Evolutionary conservation across 2,888 invertebrate species (phyloP), one percentile per base, ranked within the genome.

Genomic region (Calameuta idolon): DNA sequence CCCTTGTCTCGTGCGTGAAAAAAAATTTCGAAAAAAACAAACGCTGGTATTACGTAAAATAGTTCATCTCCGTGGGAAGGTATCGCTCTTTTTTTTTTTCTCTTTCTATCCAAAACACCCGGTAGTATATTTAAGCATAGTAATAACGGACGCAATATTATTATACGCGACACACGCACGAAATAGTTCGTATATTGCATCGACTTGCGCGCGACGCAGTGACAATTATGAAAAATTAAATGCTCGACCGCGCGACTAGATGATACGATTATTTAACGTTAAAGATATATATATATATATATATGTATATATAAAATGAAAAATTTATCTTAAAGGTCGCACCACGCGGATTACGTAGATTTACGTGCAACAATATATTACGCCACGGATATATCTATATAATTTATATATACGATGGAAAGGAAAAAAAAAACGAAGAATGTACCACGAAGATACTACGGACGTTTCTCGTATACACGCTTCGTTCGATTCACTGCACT

Each of bases 401-500:
- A 15, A 30, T 12, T 12, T 71, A 37, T 71, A 37, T 71, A 34
- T 30, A 69, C 30, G 2, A 30, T 30, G 69, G 30, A 69, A 69
- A 69, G 4, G 11, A 31, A 31, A 31, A 31, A 31, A 31, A 31
- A 69, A 33, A 69, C 31, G 23, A 71, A 71, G 71, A 71, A 71
- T 55, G 23, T 55, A 55, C 2, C 3, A 71, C 12, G 71, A 71
- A 71, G 31, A 9, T 9, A 3, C 12, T 31, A 71, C 31, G 9
- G 15, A 55, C 23, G 23, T 55, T 23, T 55, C 40, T 55, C 9
- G 23, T 55, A 71, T 31, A 12, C 31, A 71, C 5, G 4, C 71
- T 31, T 71, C 71, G 71, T 71, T 71, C 33, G 71, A 34, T 71
- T 71, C 71, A 71, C 71, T 71, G 71, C 71, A 71, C 71, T 71